Evolutionary conservation across 2,888 invertebrate genomes (phyloP).

Genomic region (Anagyrus pseudococci): DNA sequence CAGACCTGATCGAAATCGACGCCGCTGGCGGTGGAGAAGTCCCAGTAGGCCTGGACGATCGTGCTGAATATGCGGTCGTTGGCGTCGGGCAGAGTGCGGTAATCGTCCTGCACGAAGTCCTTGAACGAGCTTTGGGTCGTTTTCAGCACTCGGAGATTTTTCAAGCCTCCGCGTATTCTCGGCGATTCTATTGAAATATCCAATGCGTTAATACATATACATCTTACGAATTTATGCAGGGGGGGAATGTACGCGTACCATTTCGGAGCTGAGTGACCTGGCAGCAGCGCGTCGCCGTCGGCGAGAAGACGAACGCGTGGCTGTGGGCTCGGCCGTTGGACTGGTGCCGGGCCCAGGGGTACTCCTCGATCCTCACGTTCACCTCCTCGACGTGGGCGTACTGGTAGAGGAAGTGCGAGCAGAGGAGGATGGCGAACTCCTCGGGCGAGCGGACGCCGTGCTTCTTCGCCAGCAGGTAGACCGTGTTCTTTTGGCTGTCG

Average conservation of each 20-base stretch:
- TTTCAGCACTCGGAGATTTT: constrained; percentile 76
- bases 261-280: constrained; percentile 72
- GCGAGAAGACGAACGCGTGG: constrained; percentile 78
- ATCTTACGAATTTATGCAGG: too few relatives aligned
- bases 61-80: constrained; percentile 82
- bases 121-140: constrained; percentile 83
- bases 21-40: constrained; percentile 70
- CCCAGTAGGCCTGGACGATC: constrained; percentile 77
- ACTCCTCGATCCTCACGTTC: constrained; percentile 74
- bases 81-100: constrained; percentile 76
- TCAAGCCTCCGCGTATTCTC: constrained; percentile 73
- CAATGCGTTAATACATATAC: too few relatives aligned
- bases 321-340: constrained; percentile 69
- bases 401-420: constrained; percentile 76
- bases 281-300: constrained; percentile 72
- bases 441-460: constrained; percentile 79
- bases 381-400: constrained; percentile 79
- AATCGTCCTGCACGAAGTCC: constrained; percentile 81
- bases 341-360: constrained; percentile 77
- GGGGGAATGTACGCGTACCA: too few relatives aligned
- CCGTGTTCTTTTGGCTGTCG: constrained; percentile 84
- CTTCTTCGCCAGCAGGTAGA: constrained; percentile 80
- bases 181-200: constrained; percentile 66
- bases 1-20: constrained; percentile 76
- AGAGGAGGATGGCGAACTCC: constrained; percentile 76